Evolutionary conservation across 2,797 vertebrate species (phyloP).

Genomic region (Dryobates pubescens): DNA sequence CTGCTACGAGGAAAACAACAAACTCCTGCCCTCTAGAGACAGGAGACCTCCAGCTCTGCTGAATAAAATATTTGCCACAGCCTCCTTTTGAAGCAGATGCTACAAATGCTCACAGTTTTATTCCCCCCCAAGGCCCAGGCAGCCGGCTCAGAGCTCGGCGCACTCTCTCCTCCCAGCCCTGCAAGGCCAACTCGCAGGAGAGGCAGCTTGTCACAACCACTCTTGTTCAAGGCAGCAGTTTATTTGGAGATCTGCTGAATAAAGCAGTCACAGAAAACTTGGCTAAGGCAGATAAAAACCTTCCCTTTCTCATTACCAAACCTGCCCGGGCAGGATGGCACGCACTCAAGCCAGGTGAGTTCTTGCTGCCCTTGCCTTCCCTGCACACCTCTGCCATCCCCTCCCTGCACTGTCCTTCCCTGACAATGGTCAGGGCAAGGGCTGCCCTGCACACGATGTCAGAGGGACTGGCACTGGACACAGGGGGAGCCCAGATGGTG

Average conservation of each 20-base stretch:
- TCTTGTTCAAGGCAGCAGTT: slow-evolving; percentile 48
- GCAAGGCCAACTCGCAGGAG: slow-evolving; percentile 48
- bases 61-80: slow-evolving; percentile 71
- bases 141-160: neutral
- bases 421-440: neutral
- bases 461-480: neutral
- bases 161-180: slow-evolving; percentile 32
- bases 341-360: fast-evolving
- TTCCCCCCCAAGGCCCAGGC: slow-evolving; percentile 44
- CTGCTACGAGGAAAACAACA: slow-evolving; percentile 55
- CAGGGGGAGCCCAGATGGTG: no score
- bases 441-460: neutral
- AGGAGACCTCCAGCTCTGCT: slow-evolving; percentile 70
- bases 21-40: slow-evolving; percentile 72
- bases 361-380: neutral
- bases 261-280: slow-evolving; percentile 18
- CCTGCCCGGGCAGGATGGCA: neutral
- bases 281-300: slow-evolving; percentile 6
- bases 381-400: neutral
- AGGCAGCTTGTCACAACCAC: slow-evolving; percentile 65
- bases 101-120: slow-evolving; percentile 51
- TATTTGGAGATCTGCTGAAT: slow-evolving; percentile 62
- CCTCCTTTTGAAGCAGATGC: slow-evolving; percentile 71
- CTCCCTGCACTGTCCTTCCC: neutral
- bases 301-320: neutral